phyloP scores from a whole-genome alignment of 2,888 invertebrate genomes.

The Athrips mouffetella region DNA sequence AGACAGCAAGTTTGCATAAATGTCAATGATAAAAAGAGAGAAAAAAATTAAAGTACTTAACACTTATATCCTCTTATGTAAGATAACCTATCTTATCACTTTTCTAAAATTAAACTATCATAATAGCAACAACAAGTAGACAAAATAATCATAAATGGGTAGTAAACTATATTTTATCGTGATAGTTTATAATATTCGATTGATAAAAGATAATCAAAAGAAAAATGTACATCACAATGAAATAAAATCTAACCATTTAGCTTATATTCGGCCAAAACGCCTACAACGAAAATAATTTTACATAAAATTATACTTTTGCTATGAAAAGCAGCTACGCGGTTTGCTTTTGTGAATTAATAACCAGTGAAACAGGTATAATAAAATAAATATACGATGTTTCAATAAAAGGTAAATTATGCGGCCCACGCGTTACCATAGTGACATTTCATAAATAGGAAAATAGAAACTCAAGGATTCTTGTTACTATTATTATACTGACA shows the following conservation, averaged over 20 bases:
- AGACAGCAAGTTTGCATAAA: too few species aligned
- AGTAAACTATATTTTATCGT: too few species aligned
- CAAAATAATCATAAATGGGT: too few species aligned
- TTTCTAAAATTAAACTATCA: too few species aligned
- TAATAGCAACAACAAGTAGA: too few species aligned
- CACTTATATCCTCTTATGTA: too few species aligned
- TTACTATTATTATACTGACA: too few species aligned
- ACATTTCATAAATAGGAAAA: not conserved
- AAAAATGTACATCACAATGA: not conserved
- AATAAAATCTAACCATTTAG: not conserved
- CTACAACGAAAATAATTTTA: conserved; percentile 11
- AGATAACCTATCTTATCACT: too few species aligned
- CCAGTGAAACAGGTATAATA: conserved; percentile 9
- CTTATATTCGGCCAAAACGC: conserved; percentile 4
- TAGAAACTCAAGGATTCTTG: conserved; percentile 5
- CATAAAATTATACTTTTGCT: conserved; percentile 15
- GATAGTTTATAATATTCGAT: too few species aligned
- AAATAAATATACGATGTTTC: not conserved
- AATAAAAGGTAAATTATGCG: not conserved
- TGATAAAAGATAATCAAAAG: not conserved
- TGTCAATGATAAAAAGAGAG: too few species aligned
- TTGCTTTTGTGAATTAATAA: conserved; percentile 11
- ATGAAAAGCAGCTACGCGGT: not conserved
- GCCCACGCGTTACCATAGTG: conserved; percentile 1
- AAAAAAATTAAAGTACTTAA: too few species aligned